A percentile compares a stretch with the other conserved stretches of the same genome.
These are phyloP conservation scores for Aphis craccivora DNA, from an alignment of 1,140 invertebrate species.

Conservation along the genomic window DNA sequence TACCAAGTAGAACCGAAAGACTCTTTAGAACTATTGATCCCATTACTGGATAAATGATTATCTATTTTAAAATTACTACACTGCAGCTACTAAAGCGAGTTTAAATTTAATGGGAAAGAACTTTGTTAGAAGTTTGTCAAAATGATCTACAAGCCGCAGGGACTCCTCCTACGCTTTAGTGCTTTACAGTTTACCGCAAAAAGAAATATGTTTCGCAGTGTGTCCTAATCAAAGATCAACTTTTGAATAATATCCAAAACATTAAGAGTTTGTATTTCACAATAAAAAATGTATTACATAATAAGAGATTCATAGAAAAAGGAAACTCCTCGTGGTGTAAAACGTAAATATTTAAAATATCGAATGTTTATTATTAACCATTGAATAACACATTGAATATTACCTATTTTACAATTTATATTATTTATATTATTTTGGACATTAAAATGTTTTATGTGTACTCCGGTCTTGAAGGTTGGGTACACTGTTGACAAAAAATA, in stretches of 20 bases:
- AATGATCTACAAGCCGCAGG: neutral
- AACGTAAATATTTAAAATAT: neutral
- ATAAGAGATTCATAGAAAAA: neutral
- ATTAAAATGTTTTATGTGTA: neutral
- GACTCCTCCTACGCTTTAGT: slow-evolving; percentile 39
- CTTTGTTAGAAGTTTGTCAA: neutral
- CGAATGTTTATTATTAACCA: neutral
- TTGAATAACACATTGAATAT: neutral
- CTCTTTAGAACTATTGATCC: slow-evolving; percentile 86
- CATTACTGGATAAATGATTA: slow-evolving; percentile 63
- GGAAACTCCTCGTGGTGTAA: neutral
- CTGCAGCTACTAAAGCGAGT: neutral
- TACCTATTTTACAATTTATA: neutral
- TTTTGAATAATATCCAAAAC: neutral
- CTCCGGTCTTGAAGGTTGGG: neutral
- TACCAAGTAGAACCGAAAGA: slow-evolving; percentile 87
- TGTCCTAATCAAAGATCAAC: neutral
- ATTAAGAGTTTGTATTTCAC: neutral
- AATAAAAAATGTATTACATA: neutral
- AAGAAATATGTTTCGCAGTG: slow-evolving; percentile 15
- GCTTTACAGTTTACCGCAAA: slow-evolving; percentile 28
- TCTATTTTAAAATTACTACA: neutral
- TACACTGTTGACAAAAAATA: neutral
- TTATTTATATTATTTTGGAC: neutral
- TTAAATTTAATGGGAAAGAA: neutral